Evolutionary conservation across 2,888 invertebrate genomes (phyloP).

Genomic region (Tetragnatha montana): DNA sequence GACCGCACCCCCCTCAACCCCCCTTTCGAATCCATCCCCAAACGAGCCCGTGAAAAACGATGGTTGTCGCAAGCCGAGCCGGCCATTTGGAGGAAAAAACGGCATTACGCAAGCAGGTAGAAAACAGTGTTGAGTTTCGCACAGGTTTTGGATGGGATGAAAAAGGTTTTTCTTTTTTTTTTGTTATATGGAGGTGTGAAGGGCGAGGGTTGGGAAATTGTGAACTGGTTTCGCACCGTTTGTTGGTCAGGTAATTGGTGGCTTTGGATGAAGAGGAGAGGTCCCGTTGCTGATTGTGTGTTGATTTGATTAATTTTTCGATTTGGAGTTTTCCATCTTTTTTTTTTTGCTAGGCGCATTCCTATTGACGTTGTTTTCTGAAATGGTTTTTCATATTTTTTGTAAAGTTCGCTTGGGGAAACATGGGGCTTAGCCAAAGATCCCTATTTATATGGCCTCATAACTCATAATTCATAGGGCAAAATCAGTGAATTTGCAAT

Average conservation of each 20-base stretch:
- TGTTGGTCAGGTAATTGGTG: neutral
- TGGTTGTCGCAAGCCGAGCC: neutral
- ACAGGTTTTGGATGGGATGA: neutral
- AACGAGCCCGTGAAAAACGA: constrained; percentile 61
- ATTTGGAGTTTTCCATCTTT: too few relatives aligned
- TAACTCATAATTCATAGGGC: too few relatives aligned
- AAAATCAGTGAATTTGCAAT: too few relatives aligned
- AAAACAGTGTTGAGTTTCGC: neutral
- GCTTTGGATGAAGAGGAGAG: too few relatives aligned
- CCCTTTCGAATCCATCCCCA: constrained; percentile 9
- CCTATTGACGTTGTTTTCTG: too few relatives aligned
- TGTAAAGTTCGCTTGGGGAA: too few relatives aligned
- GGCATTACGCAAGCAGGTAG: neutral
- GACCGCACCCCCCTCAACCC: constrained; percentile 15
- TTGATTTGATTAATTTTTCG: too few relatives aligned
- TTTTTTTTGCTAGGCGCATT: too few relatives aligned
- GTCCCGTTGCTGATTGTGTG: too few relatives aligned
- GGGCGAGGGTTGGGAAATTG: neutral
- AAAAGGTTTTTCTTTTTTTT: neutral
- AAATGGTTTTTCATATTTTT: too few relatives aligned
- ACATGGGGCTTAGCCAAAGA: too few relatives aligned
- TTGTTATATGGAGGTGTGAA: neutral
- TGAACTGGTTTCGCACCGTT: neutral
- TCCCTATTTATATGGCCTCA: too few relatives aligned
- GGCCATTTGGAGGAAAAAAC: neutral